phyloP scores from a whole-genome alignment of 2,113 vertebrate species.

The Polypterus bichir region DNA sequence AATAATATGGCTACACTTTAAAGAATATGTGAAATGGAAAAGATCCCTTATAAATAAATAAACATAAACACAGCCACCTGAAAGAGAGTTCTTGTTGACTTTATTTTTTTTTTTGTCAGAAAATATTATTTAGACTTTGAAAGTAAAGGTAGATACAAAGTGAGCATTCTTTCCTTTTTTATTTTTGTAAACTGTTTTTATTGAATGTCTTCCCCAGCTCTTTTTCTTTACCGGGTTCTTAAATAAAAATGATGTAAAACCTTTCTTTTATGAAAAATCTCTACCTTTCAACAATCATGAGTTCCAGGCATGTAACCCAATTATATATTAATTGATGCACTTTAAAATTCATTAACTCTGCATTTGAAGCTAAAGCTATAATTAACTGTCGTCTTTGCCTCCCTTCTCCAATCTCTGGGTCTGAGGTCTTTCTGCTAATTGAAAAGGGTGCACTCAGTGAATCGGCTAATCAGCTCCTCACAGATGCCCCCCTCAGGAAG shows the following conservation, averaged over 20 bases:
- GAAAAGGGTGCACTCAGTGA: conserved; percentile 24
- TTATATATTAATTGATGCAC: conserved; percentile 71
- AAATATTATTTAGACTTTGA: too few relatives aligned
- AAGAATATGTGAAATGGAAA: too few relatives aligned
- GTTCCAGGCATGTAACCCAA: conserved; percentile 49
- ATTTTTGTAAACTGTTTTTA: too few relatives aligned
- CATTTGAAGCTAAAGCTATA: conserved; percentile 55
- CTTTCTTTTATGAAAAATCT: conserved; percentile 11
- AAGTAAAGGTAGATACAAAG: too few relatives aligned
- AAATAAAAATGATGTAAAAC: conserved; percentile 7
- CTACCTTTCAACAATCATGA: conserved; percentile 18
- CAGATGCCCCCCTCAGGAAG: conserved; percentile 12
- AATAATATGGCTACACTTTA: too few relatives aligned
- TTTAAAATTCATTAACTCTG: conserved; percentile 75
- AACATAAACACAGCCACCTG: too few relatives aligned
- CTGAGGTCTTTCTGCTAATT: conserved; percentile 39
- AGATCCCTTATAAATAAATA: too few relatives aligned
- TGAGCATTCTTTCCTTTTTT: too few relatives aligned
- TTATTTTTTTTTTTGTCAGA: too few relatives aligned
- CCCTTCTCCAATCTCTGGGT: conserved; percentile 50
- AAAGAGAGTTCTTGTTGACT: too few relatives aligned
- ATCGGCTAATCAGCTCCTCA: conserved; percentile 14
- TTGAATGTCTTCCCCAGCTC: too few relatives aligned
- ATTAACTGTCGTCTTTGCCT: conserved; percentile 65
- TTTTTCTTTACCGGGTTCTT: not conserved